Evolutionary conservation across 1,140 invertebrate genomes (phyloP), one percentile per base, ranked within the genome.

Genomic region (Procambarus virginalis): DNA sequence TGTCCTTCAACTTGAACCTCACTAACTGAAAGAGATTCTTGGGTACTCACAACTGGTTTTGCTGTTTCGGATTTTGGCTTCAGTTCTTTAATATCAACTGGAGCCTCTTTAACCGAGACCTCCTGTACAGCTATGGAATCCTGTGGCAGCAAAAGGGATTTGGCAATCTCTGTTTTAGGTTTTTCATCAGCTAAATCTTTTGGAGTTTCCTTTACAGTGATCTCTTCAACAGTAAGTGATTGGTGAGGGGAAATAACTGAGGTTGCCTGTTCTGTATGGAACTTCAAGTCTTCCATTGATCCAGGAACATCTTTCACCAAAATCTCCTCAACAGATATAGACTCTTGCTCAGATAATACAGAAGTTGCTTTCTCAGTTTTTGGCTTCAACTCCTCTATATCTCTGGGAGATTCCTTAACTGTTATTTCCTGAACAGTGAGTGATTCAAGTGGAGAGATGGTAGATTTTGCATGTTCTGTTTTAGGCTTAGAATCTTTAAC

Each of bases 201-300:
- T 51, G 85, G 48, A 70, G 70, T 46, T 92, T 96, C 95, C 10
- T 93, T 94, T 22, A 94, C 91, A 93, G 95, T 93, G 91, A 95
- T 94, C 91, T 95, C 79, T 17, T 81, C 60, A 4, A 84, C 48
- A 48, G 82, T 73, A 51, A 93, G 8, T 34, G 92, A 91, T 88
- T 92, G 84, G 70, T 80, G 75, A 87, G 89, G 94, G 92, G 92
- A 94, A 84, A 92, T 94, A 22, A 94, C 94, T 51, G 94, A 93
- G 22, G 92, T 93, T 45, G 94, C 94, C 45, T 91, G 93, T 92
- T 94, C 94, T 6, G 89, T 83, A 20, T 86, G 58, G 60, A 94
- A 94, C 91, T 91, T 92, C 48, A 70, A 68, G 45, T 93, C 91
- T 46, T 79, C 20, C 84, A 92, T 51, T 34, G 93, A 86, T 10